Base-by-base conservation (phyloP, 2,797 vertebrate genomes). In the Saguinus oedipus region DNA sequence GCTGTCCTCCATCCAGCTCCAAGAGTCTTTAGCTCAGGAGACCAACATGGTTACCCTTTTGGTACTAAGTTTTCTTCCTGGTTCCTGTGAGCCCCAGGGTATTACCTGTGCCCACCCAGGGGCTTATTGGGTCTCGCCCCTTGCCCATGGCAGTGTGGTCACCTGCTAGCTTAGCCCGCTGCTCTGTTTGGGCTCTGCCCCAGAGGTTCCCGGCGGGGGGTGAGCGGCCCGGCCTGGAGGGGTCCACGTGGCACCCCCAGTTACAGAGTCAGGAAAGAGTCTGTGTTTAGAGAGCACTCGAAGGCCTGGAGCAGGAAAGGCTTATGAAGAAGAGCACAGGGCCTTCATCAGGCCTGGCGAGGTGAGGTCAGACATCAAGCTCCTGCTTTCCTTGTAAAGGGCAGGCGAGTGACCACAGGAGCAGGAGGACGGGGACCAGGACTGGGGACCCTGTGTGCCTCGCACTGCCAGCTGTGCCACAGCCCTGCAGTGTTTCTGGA, bases 11-110 rank as follows among this genome's bases (percentile, higher is more conserved):
- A 48, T 88, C 10, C 15, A 83, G 7, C 46, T 39, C 42, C 7
- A 19, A 36, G 24, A 76, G n/a, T 74, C 57, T 90, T 55, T 22
- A 92, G 22, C 36, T 74, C 44, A 96, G 39, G 90, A 55, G 42
- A 53, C 42, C 84, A 75, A 0, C 17, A 9, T 81, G 26, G 26
- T 64, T 44, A 80, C 3, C 27, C 22, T 61, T 7, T 87, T 39
- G 42, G 12, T 61, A 11, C 33, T 42, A 2, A 57, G 36, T 68
- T 90, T 83, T n/a, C 33, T 30, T 90, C 50, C 15, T 72, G 46
- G 14, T 39, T 75, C 36, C 53, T 94, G 33, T 42, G 72, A 96
- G 50, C 5, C 42, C 59, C 6, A 1, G 57, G 2, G 48, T 46
- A 13, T 72, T 70, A 48, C 26, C 11, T 7, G 22, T 75, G 46